Evolutionary conservation across 2,888 invertebrate genomes (phyloP).

Genomic region (Polydrusus tereticollis): DNA sequence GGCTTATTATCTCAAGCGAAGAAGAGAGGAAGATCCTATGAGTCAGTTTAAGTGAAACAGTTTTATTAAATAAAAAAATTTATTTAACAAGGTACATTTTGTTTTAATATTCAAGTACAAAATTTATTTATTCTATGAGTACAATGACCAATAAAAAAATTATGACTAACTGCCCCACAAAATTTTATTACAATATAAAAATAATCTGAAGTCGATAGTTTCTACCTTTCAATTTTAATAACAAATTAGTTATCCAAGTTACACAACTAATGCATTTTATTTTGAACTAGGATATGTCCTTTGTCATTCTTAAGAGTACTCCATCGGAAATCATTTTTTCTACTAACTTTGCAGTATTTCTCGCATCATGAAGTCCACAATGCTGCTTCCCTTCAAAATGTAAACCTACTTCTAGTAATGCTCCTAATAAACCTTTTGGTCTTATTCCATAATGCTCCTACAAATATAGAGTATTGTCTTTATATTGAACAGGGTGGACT

Average conservation of each 20-base stretch:
- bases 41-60: slow-evolving; percentile 68
- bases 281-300: slow-evolving; percentile 37
- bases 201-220: background rate
- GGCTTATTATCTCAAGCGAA: slow-evolving; percentile 89
- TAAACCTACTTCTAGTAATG: slow-evolving; percentile 71
- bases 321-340: slow-evolving; percentile 73
- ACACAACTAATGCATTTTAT: background rate
- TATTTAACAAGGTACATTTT: background rate
- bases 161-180: background rate
- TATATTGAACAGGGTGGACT: too few species aligned
- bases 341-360: slow-evolving; percentile 72
- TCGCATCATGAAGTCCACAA: slow-evolving; percentile 74
- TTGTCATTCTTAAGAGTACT: slow-evolving; percentile 67
- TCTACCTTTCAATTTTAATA: slow-evolving; percentile 12
- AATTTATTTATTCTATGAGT: background rate
- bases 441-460: slow-evolving; percentile 71
- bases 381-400: slow-evolving; percentile 73
- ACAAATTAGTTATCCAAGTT: background rate
- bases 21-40: slow-evolving; percentile 95
- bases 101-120: background rate
- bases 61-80: background rate
- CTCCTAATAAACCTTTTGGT: slow-evolving; percentile 71
- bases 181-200: background rate
- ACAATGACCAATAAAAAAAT: too few species aligned
- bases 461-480: slow-evolving; percentile 49